Evolutionary conservation across 1,140 invertebrate species (phyloP).

Genomic region (Hirudo medicinalis): DNA sequence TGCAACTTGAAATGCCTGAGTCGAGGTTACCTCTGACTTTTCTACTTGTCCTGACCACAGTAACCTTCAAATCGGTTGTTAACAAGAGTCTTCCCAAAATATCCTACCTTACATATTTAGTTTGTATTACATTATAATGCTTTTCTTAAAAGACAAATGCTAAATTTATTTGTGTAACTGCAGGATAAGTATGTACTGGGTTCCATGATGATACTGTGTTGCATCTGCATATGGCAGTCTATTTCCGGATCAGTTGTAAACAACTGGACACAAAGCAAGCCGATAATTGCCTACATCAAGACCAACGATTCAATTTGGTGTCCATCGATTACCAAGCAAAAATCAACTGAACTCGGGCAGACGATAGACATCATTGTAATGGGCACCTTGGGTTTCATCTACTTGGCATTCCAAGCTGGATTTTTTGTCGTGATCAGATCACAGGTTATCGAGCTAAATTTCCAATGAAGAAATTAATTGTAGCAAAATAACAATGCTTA

Average conservation of each 20-base stretch:
- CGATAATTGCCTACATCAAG: neutral
- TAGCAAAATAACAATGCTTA: too few species aligned
- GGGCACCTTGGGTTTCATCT: conserved; percentile 31
- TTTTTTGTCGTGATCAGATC: conserved; percentile 29
- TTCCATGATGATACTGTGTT: conserved; percentile 25
- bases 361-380: conserved; percentile 28
- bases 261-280: neutral
- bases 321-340: conserved; percentile 1
- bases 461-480: neutral
- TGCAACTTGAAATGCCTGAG: conserved; percentile 25
- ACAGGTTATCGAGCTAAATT: neutral
- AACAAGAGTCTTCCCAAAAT: conserved; percentile 23
- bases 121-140: neutral
- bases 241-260: conserved; percentile 37
- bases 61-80: conserved; percentile 24
- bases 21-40: conserved; percentile 31
- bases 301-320: neutral
- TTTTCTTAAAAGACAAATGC: neutral
- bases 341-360: neutral
- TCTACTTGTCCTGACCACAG: conserved; percentile 33
- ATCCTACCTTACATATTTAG: conserved; percentile 24
- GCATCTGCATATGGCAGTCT: conserved; percentile 27
- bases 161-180: neutral
- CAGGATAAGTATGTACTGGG: conserved; percentile 29
- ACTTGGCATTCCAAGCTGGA: conserved; percentile 30